These are phyloP conservation scores for Caenorhabditis remanei DNA, from an alignment of 1,140 invertebrate genomes.

Conservation along the genomic window DNA sequence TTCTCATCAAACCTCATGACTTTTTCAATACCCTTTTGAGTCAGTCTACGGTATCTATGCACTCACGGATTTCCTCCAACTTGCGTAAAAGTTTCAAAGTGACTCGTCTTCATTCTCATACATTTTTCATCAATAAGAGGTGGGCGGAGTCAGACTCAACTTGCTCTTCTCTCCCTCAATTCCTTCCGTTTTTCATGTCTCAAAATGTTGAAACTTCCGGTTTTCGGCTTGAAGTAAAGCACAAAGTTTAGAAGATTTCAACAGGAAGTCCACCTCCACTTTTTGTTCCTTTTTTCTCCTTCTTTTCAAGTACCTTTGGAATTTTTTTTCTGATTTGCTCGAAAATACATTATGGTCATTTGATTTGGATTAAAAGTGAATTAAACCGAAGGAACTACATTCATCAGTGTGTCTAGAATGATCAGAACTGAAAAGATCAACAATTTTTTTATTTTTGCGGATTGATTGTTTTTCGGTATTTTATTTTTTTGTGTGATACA, in stretches of 20 bases:
- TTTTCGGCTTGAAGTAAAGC: constrained; percentile 3
- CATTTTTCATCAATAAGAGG: constrained; percentile 28
- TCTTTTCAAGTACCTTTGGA: neutral
- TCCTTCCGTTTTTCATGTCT: neutral
- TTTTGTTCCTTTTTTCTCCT: neutral
- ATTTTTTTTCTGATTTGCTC: neutral
- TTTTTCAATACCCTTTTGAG: neutral
- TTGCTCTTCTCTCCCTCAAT: neutral
- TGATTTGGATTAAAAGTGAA: neutral
- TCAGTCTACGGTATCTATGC: neutral
- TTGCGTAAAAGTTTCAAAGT: neutral
- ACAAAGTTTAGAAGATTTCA: constrained; percentile 23
- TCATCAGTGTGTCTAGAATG: neutral
- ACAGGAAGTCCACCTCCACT: constrained; percentile 10
- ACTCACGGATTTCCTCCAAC: neutral
- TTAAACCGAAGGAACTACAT: neutral
- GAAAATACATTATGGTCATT: neutral
- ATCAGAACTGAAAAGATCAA: neutral
- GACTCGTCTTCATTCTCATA: neutral
- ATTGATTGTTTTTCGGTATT: too few species aligned
- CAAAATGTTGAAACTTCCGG: neutral
- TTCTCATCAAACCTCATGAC: neutral
- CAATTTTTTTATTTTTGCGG: too few species aligned
- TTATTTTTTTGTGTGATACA: too few species aligned
- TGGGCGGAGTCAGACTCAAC: neutral